A percentile compares a stretch with the other conserved stretches of the same genome.
phyloP scores from a whole-genome alignment of 2,888 invertebrate genomes.

The Gandaritis pyraliata region DNA sequence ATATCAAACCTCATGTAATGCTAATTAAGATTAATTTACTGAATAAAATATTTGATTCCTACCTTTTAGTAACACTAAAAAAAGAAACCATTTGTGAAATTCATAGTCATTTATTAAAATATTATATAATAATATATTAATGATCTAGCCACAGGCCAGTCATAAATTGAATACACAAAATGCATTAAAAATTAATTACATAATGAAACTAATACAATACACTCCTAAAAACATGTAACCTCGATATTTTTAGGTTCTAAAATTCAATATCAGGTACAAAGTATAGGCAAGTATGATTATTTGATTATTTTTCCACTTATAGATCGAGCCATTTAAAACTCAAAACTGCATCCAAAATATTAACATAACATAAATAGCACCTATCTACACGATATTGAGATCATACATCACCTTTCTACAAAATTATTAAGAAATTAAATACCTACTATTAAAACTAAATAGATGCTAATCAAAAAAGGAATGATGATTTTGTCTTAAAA shows the following conservation, averaged over 20 bases:
- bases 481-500: background rate
- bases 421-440: background rate
- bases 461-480: conserved; percentile 1
- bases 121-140: background rate
- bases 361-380: background rate
- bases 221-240: background rate
- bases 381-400: conserved; percentile 9
- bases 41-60: too few relatives aligned
- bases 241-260: background rate
- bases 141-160: background rate
- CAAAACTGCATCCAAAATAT: background rate
- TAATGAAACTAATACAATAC: background rate
- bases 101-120: conserved; percentile 25
- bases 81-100: background rate
- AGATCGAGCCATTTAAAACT: background rate
- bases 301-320: background rate
- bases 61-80: background rate
- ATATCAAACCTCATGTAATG: too few relatives aligned
- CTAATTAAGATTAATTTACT: too few relatives aligned
- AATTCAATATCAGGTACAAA: conserved; percentile 31
- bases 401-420: background rate
- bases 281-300: conserved; percentile 5
- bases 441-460: background rate
- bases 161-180: background rate
- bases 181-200: background rate